phyloP scores from a whole-genome alignment of 2,888 invertebrate species.

The Acanthococcus lagerstroemiae region DNA sequence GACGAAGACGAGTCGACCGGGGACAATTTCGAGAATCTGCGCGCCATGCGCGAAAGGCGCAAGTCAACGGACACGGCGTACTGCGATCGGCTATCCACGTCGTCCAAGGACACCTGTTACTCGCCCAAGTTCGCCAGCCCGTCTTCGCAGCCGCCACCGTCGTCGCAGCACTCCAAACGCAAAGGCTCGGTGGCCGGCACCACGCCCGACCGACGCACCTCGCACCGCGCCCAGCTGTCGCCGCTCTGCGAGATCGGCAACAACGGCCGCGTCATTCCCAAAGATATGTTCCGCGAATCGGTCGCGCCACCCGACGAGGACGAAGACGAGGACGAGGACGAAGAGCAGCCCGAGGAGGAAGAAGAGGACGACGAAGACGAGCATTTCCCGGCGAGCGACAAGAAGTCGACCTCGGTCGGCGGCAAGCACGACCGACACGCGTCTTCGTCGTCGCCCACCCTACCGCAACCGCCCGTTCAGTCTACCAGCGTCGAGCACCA shows the following conservation, averaged over 20 bases:
- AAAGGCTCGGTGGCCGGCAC: slow-evolving; percentile 1
- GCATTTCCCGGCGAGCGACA: not conserved
- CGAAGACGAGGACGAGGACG: not conserved
- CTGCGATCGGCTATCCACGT: slow-evolving; percentile 33
- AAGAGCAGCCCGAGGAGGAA: slow-evolving; percentile 12
- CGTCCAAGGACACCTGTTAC: slow-evolving; percentile 45
- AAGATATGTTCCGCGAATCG: not conserved
- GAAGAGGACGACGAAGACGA: not conserved
- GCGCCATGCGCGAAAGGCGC: slow-evolving; percentile 66
- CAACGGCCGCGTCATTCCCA: slow-evolving; percentile 9
- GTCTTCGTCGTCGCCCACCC: not conserved
- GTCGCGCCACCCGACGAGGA: not conserved
- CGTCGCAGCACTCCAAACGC: not conserved
- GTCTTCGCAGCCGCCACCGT: slow-evolving; percentile 12
- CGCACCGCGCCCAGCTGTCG: slow-evolving; percentile 15
- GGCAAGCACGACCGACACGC: not conserved
- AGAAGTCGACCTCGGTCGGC: not conserved
- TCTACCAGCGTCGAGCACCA: slow-evolving; percentile 12
- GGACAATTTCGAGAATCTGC: slow-evolving; percentile 57
- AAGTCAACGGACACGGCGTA: slow-evolving; percentile 46
- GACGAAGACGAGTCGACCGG: slow-evolving; percentile 62
- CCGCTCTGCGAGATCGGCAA: slow-evolving; percentile 23
- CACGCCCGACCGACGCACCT: not conserved
- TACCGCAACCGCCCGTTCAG: slow-evolving; percentile 11
- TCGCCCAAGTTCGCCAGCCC: slow-evolving; percentile 52